Conservation (phyloP, 2,113 vertebrate species). For the Lota lota region DNA sequence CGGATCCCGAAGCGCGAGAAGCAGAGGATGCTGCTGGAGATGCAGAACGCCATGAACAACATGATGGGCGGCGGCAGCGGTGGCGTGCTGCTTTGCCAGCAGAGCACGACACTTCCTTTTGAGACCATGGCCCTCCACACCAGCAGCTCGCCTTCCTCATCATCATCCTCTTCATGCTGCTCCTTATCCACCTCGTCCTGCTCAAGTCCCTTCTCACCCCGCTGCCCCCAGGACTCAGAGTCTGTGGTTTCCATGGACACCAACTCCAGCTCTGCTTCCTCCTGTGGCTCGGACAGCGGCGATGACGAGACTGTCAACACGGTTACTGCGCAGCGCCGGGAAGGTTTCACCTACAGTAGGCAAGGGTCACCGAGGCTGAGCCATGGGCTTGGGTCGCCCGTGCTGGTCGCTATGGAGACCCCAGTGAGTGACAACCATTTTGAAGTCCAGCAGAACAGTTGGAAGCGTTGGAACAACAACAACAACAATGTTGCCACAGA, state of each 20-base stretch:
- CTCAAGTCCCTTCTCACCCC: conserved; percentile 67
- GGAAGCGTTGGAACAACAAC: conserved; percentile 70
- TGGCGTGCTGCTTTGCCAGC: conserved; percentile 67
- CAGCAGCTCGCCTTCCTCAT: conserved; percentile 62
- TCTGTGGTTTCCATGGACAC: conserved; percentile 71
- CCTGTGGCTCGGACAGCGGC: conserved; percentile 79
- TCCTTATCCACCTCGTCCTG: conserved; percentile 1
- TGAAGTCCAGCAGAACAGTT: conserved; percentile 63
- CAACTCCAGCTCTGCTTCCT: conserved; percentile 68
- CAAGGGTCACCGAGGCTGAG: conserved; percentile 47
- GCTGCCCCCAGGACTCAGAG: conserved; percentile 58
- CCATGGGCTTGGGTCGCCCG: conserved; percentile 33
- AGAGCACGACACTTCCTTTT: conserved; percentile 43
- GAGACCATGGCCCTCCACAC: conserved; percentile 64
- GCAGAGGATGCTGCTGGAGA: conserved; percentile 96
- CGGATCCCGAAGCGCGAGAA: conserved; percentile 98
- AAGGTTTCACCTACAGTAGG: conserved; percentile 13
- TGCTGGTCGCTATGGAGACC: conserved; percentile 48
- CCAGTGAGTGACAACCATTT: conserved; percentile 51
- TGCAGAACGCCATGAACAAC: conserved; percentile 98
- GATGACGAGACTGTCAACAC: conserved; percentile 83
- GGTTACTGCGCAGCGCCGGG: conserved; percentile 45
- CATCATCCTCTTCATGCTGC: conserved; percentile 4
- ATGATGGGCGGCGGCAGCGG: conserved; percentile 87
- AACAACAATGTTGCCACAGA: conserved; percentile 18